Evolutionary conservation across 2,888 invertebrate species (phyloP).

Genomic region (Trisateles emortualis): DNA sequence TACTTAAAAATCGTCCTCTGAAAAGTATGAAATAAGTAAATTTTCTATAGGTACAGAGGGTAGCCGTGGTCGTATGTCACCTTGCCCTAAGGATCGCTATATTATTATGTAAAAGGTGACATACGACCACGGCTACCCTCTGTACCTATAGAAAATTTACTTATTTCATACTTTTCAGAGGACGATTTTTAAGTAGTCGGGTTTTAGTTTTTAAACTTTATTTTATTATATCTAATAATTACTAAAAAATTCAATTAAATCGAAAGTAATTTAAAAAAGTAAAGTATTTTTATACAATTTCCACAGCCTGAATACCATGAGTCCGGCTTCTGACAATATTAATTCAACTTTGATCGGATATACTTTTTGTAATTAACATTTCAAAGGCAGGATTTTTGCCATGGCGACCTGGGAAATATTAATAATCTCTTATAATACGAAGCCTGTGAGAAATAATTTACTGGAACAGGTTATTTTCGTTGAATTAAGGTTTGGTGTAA

Average conservation of each 20-base stretch:
- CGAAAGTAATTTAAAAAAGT: background rate
- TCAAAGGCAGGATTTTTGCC: constrained; percentile 26
- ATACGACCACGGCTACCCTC: too few species aligned
- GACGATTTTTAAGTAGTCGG: too few species aligned
- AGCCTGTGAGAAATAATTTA: background rate
- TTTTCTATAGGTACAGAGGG: too few species aligned
- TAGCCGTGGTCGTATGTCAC: too few species aligned
- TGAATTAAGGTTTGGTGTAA: background rate
- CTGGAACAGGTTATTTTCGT: background rate
- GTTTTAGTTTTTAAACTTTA: too few species aligned
- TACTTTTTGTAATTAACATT: constrained; percentile 25
- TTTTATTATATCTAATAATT: too few species aligned
- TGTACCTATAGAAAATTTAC: too few species aligned
- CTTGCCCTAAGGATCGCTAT: too few species aligned
- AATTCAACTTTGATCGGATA: constrained; percentile 29
- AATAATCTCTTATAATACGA: background rate
- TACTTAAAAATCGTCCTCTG: too few species aligned
- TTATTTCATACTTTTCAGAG: too few species aligned
- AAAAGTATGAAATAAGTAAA: too few species aligned
- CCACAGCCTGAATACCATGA: background rate
- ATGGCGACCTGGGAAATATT: constrained; percentile 12
- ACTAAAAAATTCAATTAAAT: background rate
- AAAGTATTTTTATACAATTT: background rate
- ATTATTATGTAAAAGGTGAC: too few species aligned
- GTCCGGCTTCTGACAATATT: constrained; percentile 29